Percentiles rank a stretch among this genome's conserved stretches.
Evolutionary conservation across 1,140 invertebrate species (phyloP).

Genomic region (Ptiloglossa arizonensis): DNA sequence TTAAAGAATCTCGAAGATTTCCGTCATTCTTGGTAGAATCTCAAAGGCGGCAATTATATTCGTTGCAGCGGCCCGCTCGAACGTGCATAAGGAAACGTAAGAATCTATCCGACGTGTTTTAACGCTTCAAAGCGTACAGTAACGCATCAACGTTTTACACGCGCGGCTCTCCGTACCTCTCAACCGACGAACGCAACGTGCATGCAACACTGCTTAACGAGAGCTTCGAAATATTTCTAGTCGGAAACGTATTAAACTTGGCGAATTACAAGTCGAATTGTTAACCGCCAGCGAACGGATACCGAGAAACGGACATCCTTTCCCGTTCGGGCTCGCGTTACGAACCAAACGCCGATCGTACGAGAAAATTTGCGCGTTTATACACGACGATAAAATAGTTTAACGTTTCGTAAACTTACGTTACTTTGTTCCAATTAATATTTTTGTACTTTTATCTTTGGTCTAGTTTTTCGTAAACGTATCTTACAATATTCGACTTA

Average conservation of each 20-base stretch:
- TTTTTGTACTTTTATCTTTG: too few relatives aligned
- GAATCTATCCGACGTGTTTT: slow-evolving; percentile 19
- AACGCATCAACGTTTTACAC: neutral
- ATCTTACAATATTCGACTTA: too few relatives aligned
- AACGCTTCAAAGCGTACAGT: slow-evolving; percentile 11
- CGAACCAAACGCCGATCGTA: too few relatives aligned
- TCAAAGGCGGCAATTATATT: slow-evolving; percentile 4
- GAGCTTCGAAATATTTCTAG: slow-evolving; percentile 28
- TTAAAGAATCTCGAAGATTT: neutral
- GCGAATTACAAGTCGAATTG: neutral
- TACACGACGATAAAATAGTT: too few relatives aligned
- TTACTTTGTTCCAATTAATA: too few relatives aligned
- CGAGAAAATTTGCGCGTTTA: too few relatives aligned
- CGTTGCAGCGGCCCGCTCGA: neutral
- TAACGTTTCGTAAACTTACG: too few relatives aligned
- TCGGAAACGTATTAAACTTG: neutral
- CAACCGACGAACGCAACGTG: neutral
- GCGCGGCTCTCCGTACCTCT: neutral
- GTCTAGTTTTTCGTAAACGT: too few relatives aligned
- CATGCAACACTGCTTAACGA: neutral
- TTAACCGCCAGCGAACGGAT: too few relatives aligned
- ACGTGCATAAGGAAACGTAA: neutral
- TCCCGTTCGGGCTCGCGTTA: too few relatives aligned
- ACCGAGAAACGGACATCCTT: too few relatives aligned
- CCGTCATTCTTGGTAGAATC: neutral